These are phyloP conservation scores for Tubulanus polymorphus DNA, from an alignment of 2,888 invertebrate genomes.

Conservation along the genomic window DNA sequence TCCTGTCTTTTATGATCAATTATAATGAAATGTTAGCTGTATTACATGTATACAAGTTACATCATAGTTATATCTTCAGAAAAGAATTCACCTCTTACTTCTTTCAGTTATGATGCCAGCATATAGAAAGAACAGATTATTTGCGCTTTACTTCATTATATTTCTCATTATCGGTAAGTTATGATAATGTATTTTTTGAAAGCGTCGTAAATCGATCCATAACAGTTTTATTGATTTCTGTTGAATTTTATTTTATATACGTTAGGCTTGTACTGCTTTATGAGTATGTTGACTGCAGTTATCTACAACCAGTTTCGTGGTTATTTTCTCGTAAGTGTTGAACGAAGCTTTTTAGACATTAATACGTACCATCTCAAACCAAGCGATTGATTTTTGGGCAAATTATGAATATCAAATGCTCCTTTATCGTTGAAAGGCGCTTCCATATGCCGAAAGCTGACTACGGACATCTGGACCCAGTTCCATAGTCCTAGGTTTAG, in stretches of 20 bases:
- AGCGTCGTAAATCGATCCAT: not conserved
- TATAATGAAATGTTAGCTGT: too few relatives aligned
- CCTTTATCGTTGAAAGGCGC: too few relatives aligned
- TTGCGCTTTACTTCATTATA: constrained; percentile 44
- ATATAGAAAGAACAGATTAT: constrained; percentile 45
- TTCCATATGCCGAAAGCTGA: too few relatives aligned
- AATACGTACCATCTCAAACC: too few relatives aligned
- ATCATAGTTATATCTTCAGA: too few relatives aligned
- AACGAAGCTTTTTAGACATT: not conserved
- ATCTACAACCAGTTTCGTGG: constrained; percentile 52
- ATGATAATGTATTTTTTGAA: not conserved
- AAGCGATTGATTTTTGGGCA: too few relatives aligned
- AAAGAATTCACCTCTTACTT: not conserved
- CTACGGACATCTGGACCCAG: too few relatives aligned
- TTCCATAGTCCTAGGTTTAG: too few relatives aligned
- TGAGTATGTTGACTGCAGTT: constrained; percentile 52
- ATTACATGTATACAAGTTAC: too few relatives aligned
- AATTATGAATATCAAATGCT: too few relatives aligned
- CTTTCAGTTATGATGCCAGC: constrained; percentile 49
- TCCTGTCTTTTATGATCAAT: too few relatives aligned
- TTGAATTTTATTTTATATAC: not conserved
- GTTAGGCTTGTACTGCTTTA: constrained; percentile 50
- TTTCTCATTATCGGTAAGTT: constrained; percentile 47
- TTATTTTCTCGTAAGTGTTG: constrained; percentile 47
- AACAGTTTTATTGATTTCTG: not conserved